Conservation (phyloP, 2,113 vertebrate genomes). For the Solea solea region DNA sequence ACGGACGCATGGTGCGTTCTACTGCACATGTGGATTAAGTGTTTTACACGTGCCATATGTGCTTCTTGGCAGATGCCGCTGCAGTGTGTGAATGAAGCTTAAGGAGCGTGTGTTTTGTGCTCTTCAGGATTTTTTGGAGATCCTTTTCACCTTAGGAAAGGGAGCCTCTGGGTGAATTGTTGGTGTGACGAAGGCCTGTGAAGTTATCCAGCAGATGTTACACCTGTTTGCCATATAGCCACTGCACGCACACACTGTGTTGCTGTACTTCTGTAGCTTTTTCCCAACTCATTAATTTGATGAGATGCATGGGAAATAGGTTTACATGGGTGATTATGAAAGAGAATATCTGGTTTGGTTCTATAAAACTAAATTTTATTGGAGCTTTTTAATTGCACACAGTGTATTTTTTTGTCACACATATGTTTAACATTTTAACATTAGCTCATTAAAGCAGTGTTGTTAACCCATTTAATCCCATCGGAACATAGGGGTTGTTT, state of each 20-base stretch:
- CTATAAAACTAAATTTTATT: slow-evolving; percentile 12
- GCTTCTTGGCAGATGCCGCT: slow-evolving; percentile 49
- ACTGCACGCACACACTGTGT: slow-evolving; percentile 5
- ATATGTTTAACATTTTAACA: slow-evolving; percentile 24
- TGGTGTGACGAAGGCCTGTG: slow-evolving; percentile 31
- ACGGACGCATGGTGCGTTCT: slow-evolving; percentile 13
- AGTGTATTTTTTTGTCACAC: slow-evolving; percentile 3
- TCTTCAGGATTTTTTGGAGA: slow-evolving; percentile 30
- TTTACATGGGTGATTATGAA: background rate
- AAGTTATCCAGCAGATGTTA: slow-evolving; percentile 65
- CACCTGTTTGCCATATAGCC: slow-evolving; percentile 59
- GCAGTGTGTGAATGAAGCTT: slow-evolving; percentile 6
- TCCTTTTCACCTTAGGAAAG: slow-evolving; percentile 40
- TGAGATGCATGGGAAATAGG: background rate
- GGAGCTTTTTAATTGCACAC: background rate
- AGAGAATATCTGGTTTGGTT: background rate
- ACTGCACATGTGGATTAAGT: slow-evolving; percentile 27
- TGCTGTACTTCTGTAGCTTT: background rate
- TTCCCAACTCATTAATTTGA: slow-evolving; percentile 7
- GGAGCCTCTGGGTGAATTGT: slow-evolving; percentile 36
- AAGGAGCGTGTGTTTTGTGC: slow-evolving; percentile 8
- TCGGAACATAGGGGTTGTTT: slow-evolving; percentile 1
- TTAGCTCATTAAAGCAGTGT: slow-evolving; percentile 3
- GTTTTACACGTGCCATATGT: slow-evolving; percentile 50
- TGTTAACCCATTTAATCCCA: background rate